Conservation (phyloP, 2,113 vertebrate species). For the Cairina moschata region DNA sequence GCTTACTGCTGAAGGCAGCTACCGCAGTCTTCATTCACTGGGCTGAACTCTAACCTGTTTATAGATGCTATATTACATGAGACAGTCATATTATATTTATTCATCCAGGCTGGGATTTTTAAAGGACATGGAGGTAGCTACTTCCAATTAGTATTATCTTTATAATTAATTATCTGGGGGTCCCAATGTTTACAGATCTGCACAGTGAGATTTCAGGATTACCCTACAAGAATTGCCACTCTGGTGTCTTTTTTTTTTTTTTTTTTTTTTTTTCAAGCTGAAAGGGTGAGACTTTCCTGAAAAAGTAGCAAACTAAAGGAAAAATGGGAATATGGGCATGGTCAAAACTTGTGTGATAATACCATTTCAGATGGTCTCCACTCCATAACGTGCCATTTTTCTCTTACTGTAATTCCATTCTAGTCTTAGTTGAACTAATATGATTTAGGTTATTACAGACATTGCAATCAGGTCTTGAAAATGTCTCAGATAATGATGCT, state of each 20-base stretch:
- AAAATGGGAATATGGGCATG: background rate
- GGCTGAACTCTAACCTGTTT: background rate
- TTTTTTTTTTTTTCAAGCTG: background rate
- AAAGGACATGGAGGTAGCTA: rapidly evolving
- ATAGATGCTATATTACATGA: background rate
- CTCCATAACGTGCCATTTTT: background rate
- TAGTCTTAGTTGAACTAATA: background rate
- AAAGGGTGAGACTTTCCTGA: background rate
- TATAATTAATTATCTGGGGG: background rate
- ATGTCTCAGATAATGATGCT: background rate
- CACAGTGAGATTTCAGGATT: background rate
- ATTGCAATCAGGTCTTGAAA: background rate
- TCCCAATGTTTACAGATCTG: background rate
- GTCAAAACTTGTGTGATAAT: background rate
- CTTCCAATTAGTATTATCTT: background rate
- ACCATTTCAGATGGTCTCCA: background rate
- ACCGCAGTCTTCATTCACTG: background rate
- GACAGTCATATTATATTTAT: background rate
- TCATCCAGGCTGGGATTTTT: background rate
- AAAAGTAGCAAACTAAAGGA: background rate
- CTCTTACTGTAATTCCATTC: background rate
- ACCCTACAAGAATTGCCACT: background rate
- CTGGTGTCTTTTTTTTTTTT: background rate
- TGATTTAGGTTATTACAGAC: background rate
- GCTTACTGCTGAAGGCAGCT: background rate